Evolutionary conservation across 2,888 invertebrate genomes (phyloP), one percentile per base, ranked within the genome.

Genomic region (Drosophila parthenogenetica): DNA sequence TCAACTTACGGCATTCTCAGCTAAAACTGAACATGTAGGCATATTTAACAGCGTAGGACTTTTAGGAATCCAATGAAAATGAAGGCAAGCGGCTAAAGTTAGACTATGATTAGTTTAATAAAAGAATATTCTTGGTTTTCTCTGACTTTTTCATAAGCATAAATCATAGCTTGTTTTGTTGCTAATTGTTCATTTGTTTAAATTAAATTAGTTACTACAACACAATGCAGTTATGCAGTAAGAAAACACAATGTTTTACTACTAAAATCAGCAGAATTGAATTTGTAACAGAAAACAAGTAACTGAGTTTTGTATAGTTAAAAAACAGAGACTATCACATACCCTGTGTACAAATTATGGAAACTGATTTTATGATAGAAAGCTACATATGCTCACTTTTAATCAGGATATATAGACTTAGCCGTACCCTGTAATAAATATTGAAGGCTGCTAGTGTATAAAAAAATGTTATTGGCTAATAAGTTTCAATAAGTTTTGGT

Each of bases 241-340:
- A 35, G 65, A 45, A 74, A 73, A 63, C 68, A 55, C 22, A 74
- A 78, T 61, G 58, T 62, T 67, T 78, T 67, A 45, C 2, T 8
- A 60, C 69, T 69, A 55, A 61, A 79, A 61, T 74, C 69, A 58
- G 54, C 59, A 57, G 16, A 25, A 32, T 69, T 79, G 69, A 74
- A 69, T 75, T 74, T 42, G 50, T 43, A 13, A 60, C 48, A 51
- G 8, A 16, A 59, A 50, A n/a, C 10, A 59, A 46, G 14, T 7
- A 55, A 67, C 16, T 29, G 32, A 3, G 22, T 5, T 16, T 3
- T 11, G 14, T 2, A 19, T 7, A 35, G 3, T 5, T 10, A n/a
- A 8, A 10, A n/a, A 1, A 35, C 1, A 14, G 2, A 0, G 49
- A 50, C 49, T 39, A 1, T 8, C 1, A 0, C 3, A 42, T 72